phyloP scores from a whole-genome alignment of 30 jellyfish, hydroid and myxozoan species.

The Rhopilema esculentum region DNA sequence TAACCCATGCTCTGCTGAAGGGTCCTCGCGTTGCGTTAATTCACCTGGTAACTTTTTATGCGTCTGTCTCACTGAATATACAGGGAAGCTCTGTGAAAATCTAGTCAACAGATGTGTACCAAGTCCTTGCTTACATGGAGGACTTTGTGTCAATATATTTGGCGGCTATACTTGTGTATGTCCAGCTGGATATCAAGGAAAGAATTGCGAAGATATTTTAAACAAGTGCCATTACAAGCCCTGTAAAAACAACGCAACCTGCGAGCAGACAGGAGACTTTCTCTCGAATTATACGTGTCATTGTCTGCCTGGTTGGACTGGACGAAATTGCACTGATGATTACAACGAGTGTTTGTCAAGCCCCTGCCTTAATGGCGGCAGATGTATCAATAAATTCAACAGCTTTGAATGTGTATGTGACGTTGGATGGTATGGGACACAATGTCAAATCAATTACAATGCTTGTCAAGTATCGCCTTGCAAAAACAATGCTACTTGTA shows the following conservation, averaged over 20 bases:
- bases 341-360: slow-evolving; percentile 72
- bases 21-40: slow-evolving; percentile 61
- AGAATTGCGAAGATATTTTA: slow-evolving; percentile 62
- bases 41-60: slow-evolving; percentile 68
- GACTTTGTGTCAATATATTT: slow-evolving; percentile 63
- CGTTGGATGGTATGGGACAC: slow-evolving; percentile 83
- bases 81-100: slow-evolving; percentile 73
- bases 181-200: slow-evolving; percentile 80
- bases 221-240: slow-evolving; percentile 73
- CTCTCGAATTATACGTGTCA: slow-evolving; percentile 70
- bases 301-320: slow-evolving; percentile 88
- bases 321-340: slow-evolving; percentile 80
- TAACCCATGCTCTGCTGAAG: slow-evolving; percentile 68
- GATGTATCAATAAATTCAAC: slow-evolving; percentile 74
- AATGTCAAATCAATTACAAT: slow-evolving; percentile 70
- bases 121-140: slow-evolving; percentile 76
- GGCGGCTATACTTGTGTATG: slow-evolving; percentile 69
- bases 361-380: slow-evolving; percentile 76
- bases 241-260: slow-evolving; percentile 80
- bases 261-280: slow-evolving; percentile 72
- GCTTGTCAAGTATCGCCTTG: slow-evolving; percentile 80
- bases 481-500: slow-evolving; percentile 76
- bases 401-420: slow-evolving; percentile 65
- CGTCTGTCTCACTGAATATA: slow-evolving; percentile 63
- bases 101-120: slow-evolving; percentile 61